A percentile compares a stretch with the other conserved stretches of the same genome.
phyloP scores from a whole-genome alignment of 2,797 vertebrate species.

The Ibycter americanus region DNA sequence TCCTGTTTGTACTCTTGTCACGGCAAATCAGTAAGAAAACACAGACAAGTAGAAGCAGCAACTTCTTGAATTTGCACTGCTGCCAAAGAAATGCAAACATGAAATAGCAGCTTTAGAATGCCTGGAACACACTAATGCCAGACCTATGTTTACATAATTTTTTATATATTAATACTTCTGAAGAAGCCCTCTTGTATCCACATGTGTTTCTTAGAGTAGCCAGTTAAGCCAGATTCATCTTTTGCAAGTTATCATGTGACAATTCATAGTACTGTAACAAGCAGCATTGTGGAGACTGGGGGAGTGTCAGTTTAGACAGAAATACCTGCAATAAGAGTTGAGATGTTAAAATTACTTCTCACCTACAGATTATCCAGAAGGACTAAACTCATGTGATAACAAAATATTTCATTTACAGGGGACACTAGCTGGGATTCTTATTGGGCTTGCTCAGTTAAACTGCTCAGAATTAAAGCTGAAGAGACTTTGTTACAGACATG shows the following conservation, averaged over 20 bases:
- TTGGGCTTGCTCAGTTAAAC: constrained; percentile 95
- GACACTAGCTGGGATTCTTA: constrained; percentile 94
- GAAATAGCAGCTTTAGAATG: not conserved
- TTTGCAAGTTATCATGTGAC: not conserved
- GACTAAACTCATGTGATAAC: not conserved
- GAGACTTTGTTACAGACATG: constrained; percentile 93
- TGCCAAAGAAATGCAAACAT: not conserved
- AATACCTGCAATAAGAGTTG: not conserved
- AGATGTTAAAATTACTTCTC: not conserved
- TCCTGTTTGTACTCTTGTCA: not conserved
- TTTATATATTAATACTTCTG: not conserved
- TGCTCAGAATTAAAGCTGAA: constrained; percentile 96
- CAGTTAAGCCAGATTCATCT: not conserved
- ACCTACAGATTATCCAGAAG: not conserved
- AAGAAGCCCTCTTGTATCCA: not conserved
- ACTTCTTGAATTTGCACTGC: not conserved
- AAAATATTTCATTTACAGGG: constrained; percentile 79
- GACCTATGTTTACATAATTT: not conserved
- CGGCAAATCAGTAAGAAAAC: not conserved
- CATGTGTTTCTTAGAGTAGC: not conserved
- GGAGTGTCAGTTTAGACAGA: not conserved
- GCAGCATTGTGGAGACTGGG: not conserved
- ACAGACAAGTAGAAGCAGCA: not conserved
- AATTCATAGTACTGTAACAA: not conserved
- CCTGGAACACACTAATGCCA: not conserved